Evolutionary conservation across 2,888 invertebrate species (phyloP).

Genomic region (Fragum whitleyi): DNA sequence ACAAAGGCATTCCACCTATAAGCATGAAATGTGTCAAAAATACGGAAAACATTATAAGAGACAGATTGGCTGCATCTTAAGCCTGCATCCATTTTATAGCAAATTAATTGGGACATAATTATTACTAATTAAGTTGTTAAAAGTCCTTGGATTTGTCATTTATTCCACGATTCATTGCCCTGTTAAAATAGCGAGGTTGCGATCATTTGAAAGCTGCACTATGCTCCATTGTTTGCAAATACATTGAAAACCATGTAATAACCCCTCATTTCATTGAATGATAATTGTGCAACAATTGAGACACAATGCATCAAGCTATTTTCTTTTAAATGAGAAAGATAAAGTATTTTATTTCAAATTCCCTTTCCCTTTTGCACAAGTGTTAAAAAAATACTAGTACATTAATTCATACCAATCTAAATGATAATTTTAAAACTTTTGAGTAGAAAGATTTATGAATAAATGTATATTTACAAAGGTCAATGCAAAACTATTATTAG

Average conservation of each 20-base stretch:
- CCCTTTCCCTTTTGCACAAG: not conserved
- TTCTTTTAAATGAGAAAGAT: not conserved
- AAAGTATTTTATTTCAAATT: not conserved
- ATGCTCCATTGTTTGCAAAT: slow-evolving; percentile 1
- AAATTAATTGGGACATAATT: slow-evolving; percentile 9
- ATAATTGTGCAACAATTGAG: slow-evolving; percentile 1
- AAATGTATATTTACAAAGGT: no score
- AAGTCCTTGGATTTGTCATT: slow-evolving; percentile 11
- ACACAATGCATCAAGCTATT: not conserved
- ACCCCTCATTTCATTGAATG: not conserved
- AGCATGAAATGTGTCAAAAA: not conserved
- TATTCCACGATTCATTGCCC: slow-evolving; percentile 3
- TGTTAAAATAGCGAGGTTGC: not conserved
- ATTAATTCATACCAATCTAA: no score
- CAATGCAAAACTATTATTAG: no score
- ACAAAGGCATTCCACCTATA: not conserved
- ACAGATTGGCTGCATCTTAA: slow-evolving; percentile 5
- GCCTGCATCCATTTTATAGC: not conserved
- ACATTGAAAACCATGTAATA: slow-evolving; percentile 9
- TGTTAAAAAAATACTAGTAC: no score
- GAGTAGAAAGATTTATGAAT: no score
- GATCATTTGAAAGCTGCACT: slow-evolving; percentile 8
- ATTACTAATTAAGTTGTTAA: slow-evolving; percentile 5
- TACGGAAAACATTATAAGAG: slow-evolving; percentile 2
- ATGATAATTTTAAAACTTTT: no score